Evolutionary conservation across 2,113 vertebrate genomes (phyloP), one percentile per base, ranked within the genome.

Genomic region (Mixornis gularis): DNA sequence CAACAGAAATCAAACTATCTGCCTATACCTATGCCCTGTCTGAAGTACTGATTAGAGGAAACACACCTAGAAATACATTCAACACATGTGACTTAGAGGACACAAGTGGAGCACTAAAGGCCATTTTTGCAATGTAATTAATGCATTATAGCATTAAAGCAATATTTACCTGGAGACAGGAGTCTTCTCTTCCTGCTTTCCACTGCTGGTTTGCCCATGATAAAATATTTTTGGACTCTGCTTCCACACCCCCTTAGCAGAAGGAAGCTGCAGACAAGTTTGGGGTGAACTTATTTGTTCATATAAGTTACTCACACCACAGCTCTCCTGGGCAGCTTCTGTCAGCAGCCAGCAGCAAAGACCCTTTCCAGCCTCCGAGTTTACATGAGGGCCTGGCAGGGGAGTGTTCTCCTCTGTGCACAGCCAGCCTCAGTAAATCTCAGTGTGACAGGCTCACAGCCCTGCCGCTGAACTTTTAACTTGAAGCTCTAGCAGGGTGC

Each of bases 391-490:
- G 41, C 66, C 85, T 88, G 89, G 71, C 62, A 79, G 48, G 94
- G 95, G 94, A 95, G 94, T 94, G 92, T 82, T 89, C 85, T 96
- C 40, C 86, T 94, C 65, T 7, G 41, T 88, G 95, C 46, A 17
- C 92, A 91, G 80, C 89, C 93, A 93, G 90, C 51, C 26, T 79
- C 70, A 63, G 62, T 85, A 84, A 96, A 89, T 94, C 85, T 74
- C 81, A 85, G 71, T 40, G 2, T 85, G 81, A 84, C 92, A 51
- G 92, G 79, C 95, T 76, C 71, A 30, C 87, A 12, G 78, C 86
- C 79, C 80, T 12, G 32, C 66, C 6, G 19, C 95, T 82, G 85
- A 96, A 85, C 97, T 98, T 94, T 98, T 98, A 98, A 97, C 97
- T 94, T 98, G 97, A 98, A 98, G 94, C 94, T 96, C 92, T 83